These are phyloP conservation scores for Phymastichus coffea DNA, from an alignment of 1,140 invertebrate species.

Conservation along the genomic window DNA sequence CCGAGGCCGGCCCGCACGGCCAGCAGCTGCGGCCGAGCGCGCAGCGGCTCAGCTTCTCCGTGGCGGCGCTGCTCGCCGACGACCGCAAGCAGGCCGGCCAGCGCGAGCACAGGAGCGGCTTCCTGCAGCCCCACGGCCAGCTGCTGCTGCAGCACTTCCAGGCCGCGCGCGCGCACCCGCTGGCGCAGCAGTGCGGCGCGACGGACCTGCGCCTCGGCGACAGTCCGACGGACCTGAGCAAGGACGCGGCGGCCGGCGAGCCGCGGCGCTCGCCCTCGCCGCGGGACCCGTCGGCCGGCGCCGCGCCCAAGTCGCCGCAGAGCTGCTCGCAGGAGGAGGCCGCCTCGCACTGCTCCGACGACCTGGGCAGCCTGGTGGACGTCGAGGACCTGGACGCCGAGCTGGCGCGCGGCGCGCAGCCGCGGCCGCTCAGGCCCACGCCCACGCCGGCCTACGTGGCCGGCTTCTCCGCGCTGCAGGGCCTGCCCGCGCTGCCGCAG, in stretches of 20 bases:
- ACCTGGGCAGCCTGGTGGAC: conserved; percentile 47
- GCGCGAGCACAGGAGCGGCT: not conserved
- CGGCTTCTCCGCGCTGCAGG: conserved; percentile 43
- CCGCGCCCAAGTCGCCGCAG: conserved; percentile 37
- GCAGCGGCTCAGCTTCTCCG: conserved; percentile 56
- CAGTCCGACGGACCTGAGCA: conserved; percentile 14
- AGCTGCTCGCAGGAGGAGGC: conserved; percentile 41
- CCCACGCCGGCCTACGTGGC: conserved; percentile 49
- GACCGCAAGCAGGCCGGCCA: conserved; percentile 37
- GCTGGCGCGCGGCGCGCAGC: conserved; percentile 21
- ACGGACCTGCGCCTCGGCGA: not conserved
- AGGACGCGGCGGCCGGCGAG: not conserved
- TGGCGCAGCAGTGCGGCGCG: not conserved
- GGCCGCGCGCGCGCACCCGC: conserved; percentile 26
- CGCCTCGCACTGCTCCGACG: conserved; percentile 45
- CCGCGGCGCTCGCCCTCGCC: conserved; percentile 34
- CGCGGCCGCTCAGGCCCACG: conserved; percentile 46
- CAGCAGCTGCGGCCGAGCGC: conserved; percentile 37
- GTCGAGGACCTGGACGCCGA: conserved; percentile 46
- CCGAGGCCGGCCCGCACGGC: conserved; percentile 11
- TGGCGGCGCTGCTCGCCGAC: conserved; percentile 55
- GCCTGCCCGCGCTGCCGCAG: conserved; percentile 18
- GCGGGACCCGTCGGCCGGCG: not conserved
- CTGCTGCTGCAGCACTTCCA: not conserved
- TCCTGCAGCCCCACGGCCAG: not conserved